Evolutionary conservation across 2,113 vertebrate genomes (phyloP), one percentile per base, ranked within the genome.

Genomic region (Bathybates hornii): DNA sequence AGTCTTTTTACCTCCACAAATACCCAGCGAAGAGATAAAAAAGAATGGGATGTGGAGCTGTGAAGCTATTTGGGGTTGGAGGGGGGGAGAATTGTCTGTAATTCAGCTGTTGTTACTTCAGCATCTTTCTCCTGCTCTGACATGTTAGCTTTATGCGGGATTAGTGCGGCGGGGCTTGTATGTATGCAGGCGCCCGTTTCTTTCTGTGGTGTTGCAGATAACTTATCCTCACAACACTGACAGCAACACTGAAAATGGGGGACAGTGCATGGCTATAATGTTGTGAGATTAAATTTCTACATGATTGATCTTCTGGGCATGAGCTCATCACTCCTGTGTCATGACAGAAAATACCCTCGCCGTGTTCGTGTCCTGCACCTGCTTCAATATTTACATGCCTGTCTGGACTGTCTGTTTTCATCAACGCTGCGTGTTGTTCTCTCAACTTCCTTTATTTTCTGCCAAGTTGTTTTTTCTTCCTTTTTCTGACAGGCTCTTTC

Each of bases 211-310:
- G 84, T 38, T 81, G 87, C 5, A 53, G 90, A 91, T 92, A 89
- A 81, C 82, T 85, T 89, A 92, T 86, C 88, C 24, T 89, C 59
- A 12, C 50, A 68, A 86, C 85, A 82, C 57, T 45, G 89, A 89
- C 89, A 43, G 84, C 38, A 48, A 84, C 80, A 81, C n/a, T 7
- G 61, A 86, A 53, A 63, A 34, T 34, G 83, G 27, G 83, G 66
- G 71, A 81, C 21, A 24, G 27, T 38, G 81, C 84, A 24, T 13
- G 52, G 82, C 86, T 92, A 73, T 86, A 86, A 91, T 91, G 82
- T 85, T 63, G 89, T n/a, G 57, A 87, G 91, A 94, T 94, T 89
- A 92, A 41, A 89, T 91, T 81, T 43, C 54, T 52, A 80, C 79
- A 79, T 87, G 89, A 93, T 91, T 86, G 86, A 93, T 94, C 82